Evolutionary conservation across 2,113 vertebrate species (phyloP).

Genomic region (Sylvietta virens): DNA sequence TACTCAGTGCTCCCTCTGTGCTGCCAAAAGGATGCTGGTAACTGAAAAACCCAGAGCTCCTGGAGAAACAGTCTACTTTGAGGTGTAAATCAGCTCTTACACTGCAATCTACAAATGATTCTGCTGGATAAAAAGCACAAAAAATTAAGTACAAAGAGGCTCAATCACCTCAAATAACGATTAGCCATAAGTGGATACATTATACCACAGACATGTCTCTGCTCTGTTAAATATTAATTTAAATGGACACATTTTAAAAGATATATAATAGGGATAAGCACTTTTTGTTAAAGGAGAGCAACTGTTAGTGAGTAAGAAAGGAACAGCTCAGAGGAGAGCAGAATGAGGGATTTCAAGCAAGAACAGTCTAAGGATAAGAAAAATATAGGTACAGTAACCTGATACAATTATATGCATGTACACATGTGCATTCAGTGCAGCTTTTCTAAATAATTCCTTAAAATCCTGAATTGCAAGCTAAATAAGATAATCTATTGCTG

Average conservation of each 20-base stretch:
- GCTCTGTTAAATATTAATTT: background rate
- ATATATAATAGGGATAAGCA: background rate
- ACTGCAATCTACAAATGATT: background rate
- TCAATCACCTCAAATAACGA: background rate
- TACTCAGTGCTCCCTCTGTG: background rate
- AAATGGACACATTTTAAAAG: background rate
- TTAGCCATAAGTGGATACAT: background rate
- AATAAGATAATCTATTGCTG: accelerated
- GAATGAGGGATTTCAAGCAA: background rate
- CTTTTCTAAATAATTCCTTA: background rate
- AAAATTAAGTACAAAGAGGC: background rate
- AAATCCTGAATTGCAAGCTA: background rate
- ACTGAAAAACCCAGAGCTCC: background rate
- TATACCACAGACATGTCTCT: background rate
- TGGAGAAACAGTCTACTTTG: background rate
- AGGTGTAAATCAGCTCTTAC: background rate
- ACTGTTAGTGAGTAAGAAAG: background rate
- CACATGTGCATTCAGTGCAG: background rate
- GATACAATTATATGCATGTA: background rate
- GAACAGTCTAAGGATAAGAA: background rate
- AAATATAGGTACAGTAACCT: background rate
- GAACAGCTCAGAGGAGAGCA: background rate
- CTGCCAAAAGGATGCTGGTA: background rate
- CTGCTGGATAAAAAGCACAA: background rate
- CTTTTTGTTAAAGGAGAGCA: background rate